Evolutionary conservation across 2,888 invertebrate species (phyloP).

Genomic region (Scaeva pyrastri): DNA sequence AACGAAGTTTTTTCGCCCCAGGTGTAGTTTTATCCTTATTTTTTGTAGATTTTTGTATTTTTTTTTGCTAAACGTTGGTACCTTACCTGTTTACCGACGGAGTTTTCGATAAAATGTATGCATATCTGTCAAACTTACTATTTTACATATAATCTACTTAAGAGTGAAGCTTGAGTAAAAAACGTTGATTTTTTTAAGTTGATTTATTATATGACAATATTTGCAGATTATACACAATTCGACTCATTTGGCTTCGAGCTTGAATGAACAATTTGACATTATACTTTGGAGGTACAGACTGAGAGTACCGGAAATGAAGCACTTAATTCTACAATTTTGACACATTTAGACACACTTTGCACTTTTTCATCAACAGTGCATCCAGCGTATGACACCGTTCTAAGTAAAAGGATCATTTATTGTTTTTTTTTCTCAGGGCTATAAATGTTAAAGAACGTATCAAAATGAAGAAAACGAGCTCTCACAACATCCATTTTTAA

Average conservation of each 20-base stretch:
- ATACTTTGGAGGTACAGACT: no score
- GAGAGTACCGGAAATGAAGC: no score
- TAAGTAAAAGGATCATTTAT: no score
- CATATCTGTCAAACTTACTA: slow-evolving; percentile 17
- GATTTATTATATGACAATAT: slow-evolving; percentile 48
- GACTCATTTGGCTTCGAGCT: background rate
- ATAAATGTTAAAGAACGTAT: no score
- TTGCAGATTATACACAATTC: slow-evolving; percentile 36
- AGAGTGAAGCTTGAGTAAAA: background rate
- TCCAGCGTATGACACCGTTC: no score
- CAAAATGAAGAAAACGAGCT: no score
- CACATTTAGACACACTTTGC: no score
- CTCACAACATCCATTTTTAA: no score
- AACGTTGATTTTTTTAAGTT: slow-evolving; percentile 10
- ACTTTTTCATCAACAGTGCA: no score
- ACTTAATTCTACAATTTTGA: no score
- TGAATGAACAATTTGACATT: background rate
- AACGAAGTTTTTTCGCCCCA: slow-evolving; percentile 9
- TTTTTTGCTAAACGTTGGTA: slow-evolving; percentile 29
- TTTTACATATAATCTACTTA: slow-evolving; percentile 27
- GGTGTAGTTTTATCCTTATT: slow-evolving; percentile 10
- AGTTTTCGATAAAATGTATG: slow-evolving; percentile 15
- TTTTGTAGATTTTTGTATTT: slow-evolving; percentile 13
- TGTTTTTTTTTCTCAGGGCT: no score
- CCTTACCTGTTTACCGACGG: slow-evolving; percentile 3